A percentile compares a stretch with the other conserved stretches of the same genome.
phyloP scores from a whole-genome alignment of 2,113 vertebrate species.

The Pelodiscus sinensis region DNA sequence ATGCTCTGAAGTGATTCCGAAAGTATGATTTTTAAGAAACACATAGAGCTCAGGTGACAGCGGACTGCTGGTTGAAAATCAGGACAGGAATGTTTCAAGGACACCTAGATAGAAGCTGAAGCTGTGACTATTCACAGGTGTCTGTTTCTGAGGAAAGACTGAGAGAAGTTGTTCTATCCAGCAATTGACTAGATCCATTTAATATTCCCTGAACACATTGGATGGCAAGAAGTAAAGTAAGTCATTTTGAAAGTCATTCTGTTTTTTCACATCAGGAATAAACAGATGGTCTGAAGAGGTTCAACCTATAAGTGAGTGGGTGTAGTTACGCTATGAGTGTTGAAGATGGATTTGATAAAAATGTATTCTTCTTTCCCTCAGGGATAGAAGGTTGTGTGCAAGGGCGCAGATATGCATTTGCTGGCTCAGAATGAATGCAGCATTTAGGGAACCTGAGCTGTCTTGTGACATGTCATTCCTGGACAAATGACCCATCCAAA shows the following conservation, averaged over 20 bases:
- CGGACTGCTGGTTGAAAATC: slow-evolving; percentile 10
- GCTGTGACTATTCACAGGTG: not conserved
- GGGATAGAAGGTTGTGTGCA: slow-evolving; percentile 68
- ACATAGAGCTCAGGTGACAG: slow-evolving; percentile 15
- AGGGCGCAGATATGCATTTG: slow-evolving; percentile 68
- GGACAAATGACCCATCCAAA: slow-evolving; percentile 76
- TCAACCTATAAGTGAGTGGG: slow-evolving; percentile 50
- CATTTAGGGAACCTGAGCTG: slow-evolving; percentile 71
- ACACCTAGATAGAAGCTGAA: not conserved
- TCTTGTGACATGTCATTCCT: slow-evolving; percentile 79
- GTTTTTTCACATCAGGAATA: not conserved
- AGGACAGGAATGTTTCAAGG: not conserved
- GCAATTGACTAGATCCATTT: slow-evolving; percentile 45
- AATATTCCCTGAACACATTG: slow-evolving; percentile 25
- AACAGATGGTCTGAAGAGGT: slow-evolving; percentile 52
- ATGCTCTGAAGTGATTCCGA: slow-evolving; percentile 18
- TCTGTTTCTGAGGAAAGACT: slow-evolving; percentile 36
- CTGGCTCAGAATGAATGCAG: slow-evolving; percentile 73
- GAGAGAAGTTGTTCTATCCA: slow-evolving; percentile 45
- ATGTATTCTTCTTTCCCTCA: slow-evolving; percentile 72
- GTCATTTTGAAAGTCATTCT: slow-evolving; percentile 23
- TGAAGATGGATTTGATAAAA: slow-evolving; percentile 66
- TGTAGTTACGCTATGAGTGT: slow-evolving; percentile 32
- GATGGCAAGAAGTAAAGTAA: slow-evolving; percentile 59
- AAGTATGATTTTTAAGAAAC: slow-evolving; percentile 22